A percentile compares a stretch with the other conserved stretches of the same genome.
phyloP scores from a whole-genome alignment of 2,888 invertebrate genomes.

The Coelopa pilipes region DNA sequence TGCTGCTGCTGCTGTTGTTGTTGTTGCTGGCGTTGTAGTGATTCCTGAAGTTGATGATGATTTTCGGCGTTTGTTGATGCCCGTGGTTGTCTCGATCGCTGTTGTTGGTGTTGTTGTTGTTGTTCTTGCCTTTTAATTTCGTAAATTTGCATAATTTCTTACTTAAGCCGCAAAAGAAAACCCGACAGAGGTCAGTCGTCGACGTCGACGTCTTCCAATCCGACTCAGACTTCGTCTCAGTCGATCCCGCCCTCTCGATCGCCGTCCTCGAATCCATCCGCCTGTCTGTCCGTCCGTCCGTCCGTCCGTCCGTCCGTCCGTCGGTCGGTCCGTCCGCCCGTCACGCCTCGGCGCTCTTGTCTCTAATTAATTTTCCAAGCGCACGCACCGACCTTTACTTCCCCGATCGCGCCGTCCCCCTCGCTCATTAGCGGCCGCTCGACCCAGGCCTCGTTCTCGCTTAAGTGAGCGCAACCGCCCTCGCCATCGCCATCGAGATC shows the following conservation, averaged over 20 bases:
- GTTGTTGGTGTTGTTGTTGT: no score
- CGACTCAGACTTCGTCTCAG: conserved; percentile 40
- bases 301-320: conserved; percentile 1
- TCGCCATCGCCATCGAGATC: conserved; percentile 40
- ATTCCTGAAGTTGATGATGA: no score
- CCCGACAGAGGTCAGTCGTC: conserved; percentile 54
- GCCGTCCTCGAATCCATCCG: conserved; percentile 21
- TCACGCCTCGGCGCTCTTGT: conserved; percentile 29
- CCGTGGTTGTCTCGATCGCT: no score
- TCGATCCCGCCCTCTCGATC: conserved; percentile 3
- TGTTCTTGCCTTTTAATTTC: not conserved
- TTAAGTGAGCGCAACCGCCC: conserved; percentile 29
- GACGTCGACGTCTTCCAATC: conserved; percentile 25
- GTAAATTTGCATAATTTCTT: conserved; percentile 60
- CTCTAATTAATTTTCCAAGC: conserved; percentile 57
- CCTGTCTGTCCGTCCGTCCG: conserved; percentile 27
- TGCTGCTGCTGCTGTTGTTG: no score
- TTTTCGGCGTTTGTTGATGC: no score
- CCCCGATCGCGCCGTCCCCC: no score
- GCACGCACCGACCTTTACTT: not conserved
- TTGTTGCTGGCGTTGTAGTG: no score
- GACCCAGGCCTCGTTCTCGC: no score
- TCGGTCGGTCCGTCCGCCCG: conserved; percentile 23
- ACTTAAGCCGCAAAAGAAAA: conserved; percentile 51
- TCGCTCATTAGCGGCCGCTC: no score